Conservation (phyloP, 2,797 vertebrate species). For the Pogoniulus pusillus region DNA sequence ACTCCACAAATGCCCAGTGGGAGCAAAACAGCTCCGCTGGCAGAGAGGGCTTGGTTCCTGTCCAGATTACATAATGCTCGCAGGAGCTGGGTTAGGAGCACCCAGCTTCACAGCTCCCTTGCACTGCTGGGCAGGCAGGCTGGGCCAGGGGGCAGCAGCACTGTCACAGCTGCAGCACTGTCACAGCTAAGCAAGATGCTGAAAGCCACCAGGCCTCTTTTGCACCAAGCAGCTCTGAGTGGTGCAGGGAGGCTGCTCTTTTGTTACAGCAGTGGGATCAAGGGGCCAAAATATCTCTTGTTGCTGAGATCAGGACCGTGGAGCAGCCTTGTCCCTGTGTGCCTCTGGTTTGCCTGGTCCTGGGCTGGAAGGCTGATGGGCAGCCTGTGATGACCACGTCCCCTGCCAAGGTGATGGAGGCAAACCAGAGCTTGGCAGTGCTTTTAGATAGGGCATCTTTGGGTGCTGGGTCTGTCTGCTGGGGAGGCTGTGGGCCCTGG, state of each 20-base stretch:
- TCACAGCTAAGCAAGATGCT: neutral
- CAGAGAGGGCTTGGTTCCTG: conserved; percentile 30
- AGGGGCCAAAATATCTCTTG: neutral
- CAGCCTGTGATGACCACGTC: neutral
- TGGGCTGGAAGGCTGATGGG: neutral
- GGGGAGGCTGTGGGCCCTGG: neutral
- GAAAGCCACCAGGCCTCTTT: neutral
- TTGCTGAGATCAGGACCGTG: neutral
- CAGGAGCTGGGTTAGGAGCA: neutral
- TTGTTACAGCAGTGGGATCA: neutral
- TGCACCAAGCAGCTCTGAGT: neutral
- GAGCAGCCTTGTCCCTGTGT: neutral
- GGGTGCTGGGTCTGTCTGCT: fast-evolving
- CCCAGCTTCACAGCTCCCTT: neutral
- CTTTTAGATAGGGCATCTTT: neutral
- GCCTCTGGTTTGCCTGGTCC: neutral
- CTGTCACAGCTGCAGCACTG: neutral
- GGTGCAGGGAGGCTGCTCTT: neutral
- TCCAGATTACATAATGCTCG: conserved; percentile 49
- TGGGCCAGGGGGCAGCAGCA: neutral
- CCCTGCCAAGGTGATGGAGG: neutral
- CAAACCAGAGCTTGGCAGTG: neutral
- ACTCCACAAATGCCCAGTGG: neutral
- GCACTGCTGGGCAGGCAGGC: neutral
- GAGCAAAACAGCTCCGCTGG: conserved; percentile 9